These are phyloP conservation scores for Arizona elegans DNA, from an alignment of 2,113 vertebrate genomes.

Conservation along the genomic window DNA sequence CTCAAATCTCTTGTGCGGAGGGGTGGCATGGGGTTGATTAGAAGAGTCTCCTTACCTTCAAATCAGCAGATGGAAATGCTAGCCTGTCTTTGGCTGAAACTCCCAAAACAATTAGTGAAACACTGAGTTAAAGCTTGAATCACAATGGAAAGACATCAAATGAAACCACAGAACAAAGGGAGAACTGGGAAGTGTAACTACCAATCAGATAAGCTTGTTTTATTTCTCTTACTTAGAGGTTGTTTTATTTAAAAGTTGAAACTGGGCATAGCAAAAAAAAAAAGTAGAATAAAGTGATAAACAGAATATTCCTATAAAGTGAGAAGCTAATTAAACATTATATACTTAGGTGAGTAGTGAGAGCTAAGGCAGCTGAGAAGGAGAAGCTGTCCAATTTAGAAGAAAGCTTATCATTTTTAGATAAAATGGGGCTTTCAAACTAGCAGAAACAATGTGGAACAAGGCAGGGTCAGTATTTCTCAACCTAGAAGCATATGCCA, in stretches of 20 bases:
- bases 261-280: background rate
- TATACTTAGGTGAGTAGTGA: background rate
- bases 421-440: background rate
- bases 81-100: background rate
- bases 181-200: background rate
- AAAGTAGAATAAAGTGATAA: background rate
- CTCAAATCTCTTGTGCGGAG: background rate
- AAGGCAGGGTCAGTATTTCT: background rate
- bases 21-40: background rate
- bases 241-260: background rate
- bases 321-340: background rate
- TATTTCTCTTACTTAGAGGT: background rate
- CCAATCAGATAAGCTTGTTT: background rate
- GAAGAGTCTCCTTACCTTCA: background rate
- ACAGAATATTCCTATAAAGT: background rate
- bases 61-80: background rate
- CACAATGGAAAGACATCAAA: background rate
- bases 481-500: background rate
- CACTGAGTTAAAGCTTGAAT: background rate
- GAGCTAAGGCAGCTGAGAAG: background rate
- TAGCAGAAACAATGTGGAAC: background rate
- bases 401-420: background rate
- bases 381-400: background rate
- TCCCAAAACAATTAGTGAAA: background rate
- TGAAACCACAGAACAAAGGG: background rate